Evolutionary conservation across 1,140 invertebrate species (phyloP).

Genomic region (Carposina sasakii): DNA sequence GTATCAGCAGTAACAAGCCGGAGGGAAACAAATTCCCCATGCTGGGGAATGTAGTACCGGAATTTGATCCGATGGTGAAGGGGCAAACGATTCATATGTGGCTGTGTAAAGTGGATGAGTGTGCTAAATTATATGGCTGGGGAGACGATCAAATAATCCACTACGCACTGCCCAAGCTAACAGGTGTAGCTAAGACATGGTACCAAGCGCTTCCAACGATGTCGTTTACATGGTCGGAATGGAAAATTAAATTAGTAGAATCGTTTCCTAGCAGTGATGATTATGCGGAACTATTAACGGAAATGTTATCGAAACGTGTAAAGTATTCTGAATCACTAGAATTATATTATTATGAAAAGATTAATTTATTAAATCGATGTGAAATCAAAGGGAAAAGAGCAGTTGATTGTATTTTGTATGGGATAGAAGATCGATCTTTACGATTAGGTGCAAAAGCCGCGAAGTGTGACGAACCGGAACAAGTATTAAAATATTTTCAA

Average conservation of each 20-base stretch:
- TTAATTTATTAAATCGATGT: constrained; percentile 11
- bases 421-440: constrained; percentile 7
- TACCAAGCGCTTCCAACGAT: constrained; percentile 20
- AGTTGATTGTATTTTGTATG: constrained; percentile 9
- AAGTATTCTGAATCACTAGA: constrained; percentile 9
- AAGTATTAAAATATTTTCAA: constrained; percentile 9
- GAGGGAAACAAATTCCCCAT: constrained; percentile 22
- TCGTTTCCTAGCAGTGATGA: constrained; percentile 18
- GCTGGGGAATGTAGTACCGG: constrained; percentile 27
- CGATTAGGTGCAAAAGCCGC: constrained; percentile 6
- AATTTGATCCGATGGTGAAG: constrained; percentile 29
- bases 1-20: constrained; percentile 9
- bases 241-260: constrained; percentile 17
- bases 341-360: constrained; percentile 8
- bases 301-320: constrained; percentile 7
- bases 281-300: constrained; percentile 12
- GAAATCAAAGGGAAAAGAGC: constrained; percentile 9
- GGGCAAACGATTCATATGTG: constrained; percentile 17
- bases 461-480: constrained; percentile 9
- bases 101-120: constrained; percentile 25
- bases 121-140: constrained; percentile 19
- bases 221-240: constrained; percentile 20
- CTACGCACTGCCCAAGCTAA: constrained; percentile 19
- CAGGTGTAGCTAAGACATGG: constrained; percentile 21
- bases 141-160: constrained; percentile 20